Conservation (phyloP, 2,113 vertebrate genomes). For the Aspidoscelis tigris region DNA sequence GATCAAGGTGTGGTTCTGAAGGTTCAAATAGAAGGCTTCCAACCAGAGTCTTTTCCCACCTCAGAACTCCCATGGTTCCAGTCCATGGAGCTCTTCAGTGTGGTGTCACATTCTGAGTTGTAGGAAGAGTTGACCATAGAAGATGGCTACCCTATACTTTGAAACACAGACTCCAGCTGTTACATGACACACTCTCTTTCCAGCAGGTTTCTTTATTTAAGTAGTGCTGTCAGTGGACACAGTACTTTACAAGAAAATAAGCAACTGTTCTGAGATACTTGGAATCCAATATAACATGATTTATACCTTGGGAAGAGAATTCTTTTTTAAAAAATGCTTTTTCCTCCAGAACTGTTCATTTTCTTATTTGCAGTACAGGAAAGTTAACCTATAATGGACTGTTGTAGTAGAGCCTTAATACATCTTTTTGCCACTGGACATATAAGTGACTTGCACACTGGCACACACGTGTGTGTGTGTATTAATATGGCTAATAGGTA, state of each 20-base stretch:
- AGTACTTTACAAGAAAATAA: not conserved
- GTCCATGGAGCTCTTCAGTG: too few species aligned
- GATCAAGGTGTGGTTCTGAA: too few species aligned
- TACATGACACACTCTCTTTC: not conserved
- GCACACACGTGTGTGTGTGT: not conserved
- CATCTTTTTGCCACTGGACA: not conserved
- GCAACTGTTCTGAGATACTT: not conserved
- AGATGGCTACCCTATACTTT: not conserved
- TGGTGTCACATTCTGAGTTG: too few species aligned
- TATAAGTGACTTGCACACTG: not conserved
- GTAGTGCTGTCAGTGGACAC: not conserved
- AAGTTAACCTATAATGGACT: constrained; percentile 1
- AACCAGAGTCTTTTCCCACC: too few species aligned
- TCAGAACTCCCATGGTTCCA: too few species aligned
- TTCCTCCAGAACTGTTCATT: too few species aligned
- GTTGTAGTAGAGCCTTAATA: not conserved
- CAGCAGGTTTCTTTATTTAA: not conserved
- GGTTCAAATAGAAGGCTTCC: too few species aligned
- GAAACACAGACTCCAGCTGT: not conserved
- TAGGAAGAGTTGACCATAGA: too few species aligned
- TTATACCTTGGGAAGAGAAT: not conserved
- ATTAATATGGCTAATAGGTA: too few species aligned
- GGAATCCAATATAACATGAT: not conserved
- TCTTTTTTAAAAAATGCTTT: too few species aligned
- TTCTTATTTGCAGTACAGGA: not conserved